Conservation (phyloP, 92 coral and sea anemone species). For the Diadumene lineata region DNA sequence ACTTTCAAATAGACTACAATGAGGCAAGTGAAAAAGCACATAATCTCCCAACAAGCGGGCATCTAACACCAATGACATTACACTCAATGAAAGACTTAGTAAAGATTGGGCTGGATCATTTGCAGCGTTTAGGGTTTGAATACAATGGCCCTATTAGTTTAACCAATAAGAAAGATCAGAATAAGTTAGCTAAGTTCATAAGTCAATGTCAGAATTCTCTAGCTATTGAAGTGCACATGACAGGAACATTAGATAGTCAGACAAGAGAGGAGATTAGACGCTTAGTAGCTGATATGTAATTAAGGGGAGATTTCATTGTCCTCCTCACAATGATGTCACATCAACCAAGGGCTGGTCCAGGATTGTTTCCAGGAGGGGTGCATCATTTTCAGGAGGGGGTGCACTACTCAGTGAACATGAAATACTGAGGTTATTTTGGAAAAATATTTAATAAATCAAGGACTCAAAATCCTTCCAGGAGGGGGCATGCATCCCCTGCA, state of each 20-base stretch:
- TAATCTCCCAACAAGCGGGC: conserved; percentile 52
- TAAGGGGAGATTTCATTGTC: too few relatives aligned
- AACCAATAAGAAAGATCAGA: conserved; percentile 38
- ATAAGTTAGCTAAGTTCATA: conserved; percentile 40
- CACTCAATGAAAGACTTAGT: conserved; percentile 42
- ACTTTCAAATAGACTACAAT: conserved; percentile 70
- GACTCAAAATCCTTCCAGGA: too few relatives aligned
- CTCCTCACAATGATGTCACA: too few relatives aligned
- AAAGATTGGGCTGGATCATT: conserved; percentile 14
- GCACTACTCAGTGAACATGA: too few relatives aligned
- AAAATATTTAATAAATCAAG: too few relatives aligned
- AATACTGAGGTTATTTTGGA: too few relatives aligned
- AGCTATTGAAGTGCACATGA: conserved; percentile 35
- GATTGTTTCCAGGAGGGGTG: too few relatives aligned
- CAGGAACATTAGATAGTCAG: conserved; percentile 48
- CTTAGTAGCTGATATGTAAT: conserved; percentile 21
- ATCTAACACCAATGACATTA: conserved; percentile 61
- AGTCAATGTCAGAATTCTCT: conserved; percentile 56
- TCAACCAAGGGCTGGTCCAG: too few relatives aligned
- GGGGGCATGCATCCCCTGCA: too few relatives aligned
- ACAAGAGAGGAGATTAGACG: conserved; percentile 47
- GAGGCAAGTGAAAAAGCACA: not conserved
- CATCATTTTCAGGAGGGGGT: too few relatives aligned
- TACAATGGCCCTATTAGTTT: conserved; percentile 38
- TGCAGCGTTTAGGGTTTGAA: conserved; percentile 45